These are phyloP conservation scores for Pterocles orientalis DNA, from an alignment of 2,113 vertebrate species.

Conservation along the genomic window DNA sequence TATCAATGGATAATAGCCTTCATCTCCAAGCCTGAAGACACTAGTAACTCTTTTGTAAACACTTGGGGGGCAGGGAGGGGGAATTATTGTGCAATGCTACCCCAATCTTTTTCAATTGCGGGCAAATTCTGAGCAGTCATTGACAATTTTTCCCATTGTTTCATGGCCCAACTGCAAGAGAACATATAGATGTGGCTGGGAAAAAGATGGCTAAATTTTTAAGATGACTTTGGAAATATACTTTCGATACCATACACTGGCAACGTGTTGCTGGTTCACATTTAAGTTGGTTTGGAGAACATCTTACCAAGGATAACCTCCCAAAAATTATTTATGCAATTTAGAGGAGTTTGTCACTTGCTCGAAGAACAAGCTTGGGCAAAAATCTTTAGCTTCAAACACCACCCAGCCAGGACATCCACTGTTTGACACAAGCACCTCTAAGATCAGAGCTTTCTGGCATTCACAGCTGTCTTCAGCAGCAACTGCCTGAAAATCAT, in stretches of 20 bases:
- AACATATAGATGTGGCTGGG: neutral
- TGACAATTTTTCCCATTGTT: neutral
- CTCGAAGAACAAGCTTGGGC: neutral
- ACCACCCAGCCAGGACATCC: neutral
- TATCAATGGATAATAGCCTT: neutral
- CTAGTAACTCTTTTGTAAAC: neutral
- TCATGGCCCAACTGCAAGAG: neutral
- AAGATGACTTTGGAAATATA: neutral
- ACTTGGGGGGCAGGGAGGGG: accelerated
- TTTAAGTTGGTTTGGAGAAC: neutral
- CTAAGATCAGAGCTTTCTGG: neutral
- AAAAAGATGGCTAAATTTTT: neutral
- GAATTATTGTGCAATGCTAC: neutral
- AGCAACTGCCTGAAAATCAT: conserved; percentile 28
- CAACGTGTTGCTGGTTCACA: neutral
- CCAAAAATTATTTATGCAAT: neutral
- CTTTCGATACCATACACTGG: neutral
- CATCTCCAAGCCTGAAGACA: neutral
- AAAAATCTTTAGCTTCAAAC: neutral
- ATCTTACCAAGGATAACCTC: neutral
- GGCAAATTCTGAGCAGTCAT: neutral
- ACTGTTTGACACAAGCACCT: neutral
- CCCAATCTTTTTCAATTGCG: neutral
- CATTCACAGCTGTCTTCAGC: neutral
- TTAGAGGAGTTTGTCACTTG: neutral